phyloP scores from a whole-genome alignment of 2,888 invertebrate genomes.

The Eretmocerus hayati region DNA sequence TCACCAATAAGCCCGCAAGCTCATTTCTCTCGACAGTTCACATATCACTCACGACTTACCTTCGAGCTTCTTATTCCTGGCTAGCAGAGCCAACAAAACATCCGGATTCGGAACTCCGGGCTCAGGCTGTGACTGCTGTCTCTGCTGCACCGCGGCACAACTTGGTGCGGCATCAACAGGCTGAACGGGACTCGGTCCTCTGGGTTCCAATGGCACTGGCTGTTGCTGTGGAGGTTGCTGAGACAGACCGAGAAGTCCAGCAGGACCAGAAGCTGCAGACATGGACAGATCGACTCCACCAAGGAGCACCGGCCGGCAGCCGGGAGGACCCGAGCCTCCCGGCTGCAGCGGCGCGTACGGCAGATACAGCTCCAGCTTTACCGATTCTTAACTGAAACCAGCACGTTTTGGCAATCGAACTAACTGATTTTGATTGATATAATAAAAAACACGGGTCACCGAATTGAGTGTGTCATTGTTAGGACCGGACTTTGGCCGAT shows the following conservation, averaged over 20 bases:
- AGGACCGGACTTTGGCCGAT: too few species aligned
- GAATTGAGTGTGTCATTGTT: too few species aligned
- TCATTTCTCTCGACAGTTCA: too few species aligned
- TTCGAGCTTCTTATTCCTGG: constrained; percentile 83
- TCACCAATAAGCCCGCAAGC: too few species aligned
- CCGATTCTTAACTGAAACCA: too few species aligned
- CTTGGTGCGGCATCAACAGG: constrained; percentile 9
- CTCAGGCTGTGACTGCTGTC: constrained; percentile 27
- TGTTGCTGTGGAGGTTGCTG: constrained; percentile 30
- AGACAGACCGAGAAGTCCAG: too few species aligned
- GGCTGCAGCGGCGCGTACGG: constrained; percentile 47
- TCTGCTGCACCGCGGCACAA: constrained; percentile 31
- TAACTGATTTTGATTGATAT: too few species aligned
- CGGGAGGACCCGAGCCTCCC: constrained; percentile 45
- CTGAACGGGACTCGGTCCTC: constrained; percentile 12
- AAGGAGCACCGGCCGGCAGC: constrained; percentile 41
- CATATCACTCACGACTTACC: too few species aligned
- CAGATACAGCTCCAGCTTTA: constrained; percentile 44
- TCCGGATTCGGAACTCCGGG: constrained; percentile 69
- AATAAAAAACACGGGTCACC: too few species aligned
- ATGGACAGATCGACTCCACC: constrained; percentile 46
- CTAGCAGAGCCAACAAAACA: constrained; percentile 74
- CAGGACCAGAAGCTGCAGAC: constrained; percentile 44
- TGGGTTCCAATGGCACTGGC: constrained; percentile 26
- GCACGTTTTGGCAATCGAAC: too few species aligned